Base-by-base conservation (phyloP, 2,888 invertebrate genomes). In the Chymomyza fuscimana region DNA sequence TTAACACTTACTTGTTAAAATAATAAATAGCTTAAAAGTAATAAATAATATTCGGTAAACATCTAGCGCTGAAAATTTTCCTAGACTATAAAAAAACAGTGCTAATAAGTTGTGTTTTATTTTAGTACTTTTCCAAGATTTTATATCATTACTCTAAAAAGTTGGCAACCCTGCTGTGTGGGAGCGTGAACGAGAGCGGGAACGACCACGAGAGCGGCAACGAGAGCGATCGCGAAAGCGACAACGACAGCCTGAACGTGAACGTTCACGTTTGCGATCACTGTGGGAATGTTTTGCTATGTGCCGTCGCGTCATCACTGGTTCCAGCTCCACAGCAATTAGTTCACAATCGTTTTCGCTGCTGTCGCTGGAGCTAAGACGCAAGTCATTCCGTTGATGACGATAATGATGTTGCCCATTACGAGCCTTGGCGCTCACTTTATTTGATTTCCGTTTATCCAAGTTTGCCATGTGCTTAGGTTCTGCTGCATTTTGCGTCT, bases 401-500 rank as follows among this genome's bases (percentile, higher is more conserved):
- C 12, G 12, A 32, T 5, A 7, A 6, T 46, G 12, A 0, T 46
- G 40, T 4, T 46, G 12, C 10, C 12, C 40, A 12, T 46, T 46
- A 15, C 12, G 40, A 10, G 1, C 10, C 40, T 46, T 40, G 40
- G 10, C 40, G 10, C 10, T 6, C 40, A 10, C 40, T 40, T 10
- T 46, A 12, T 12, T 10, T 4, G 12, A 4, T 46, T 46, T 10
- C 4, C 40, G 40, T 12, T 46, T 12, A 10, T 12, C 3, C 0
- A 12, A 46, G 12, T 7, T 46, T 4, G 0, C 40, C 1, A 2
- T 46, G 4, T 7, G 40, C 12, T 46, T 46, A 12, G 10, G 0
- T 46, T 10, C 40, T 46, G 40, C 40, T 46, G 19, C 29, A 61
- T 15, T 29, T 70, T 73, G 54, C 63, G 78, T 77, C 15, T 73